Evolutionary conservation across 2,888 invertebrate species (phyloP), one percentile per base, ranked within the genome.

Genomic region (Phrixothrix hirtus): DNA sequence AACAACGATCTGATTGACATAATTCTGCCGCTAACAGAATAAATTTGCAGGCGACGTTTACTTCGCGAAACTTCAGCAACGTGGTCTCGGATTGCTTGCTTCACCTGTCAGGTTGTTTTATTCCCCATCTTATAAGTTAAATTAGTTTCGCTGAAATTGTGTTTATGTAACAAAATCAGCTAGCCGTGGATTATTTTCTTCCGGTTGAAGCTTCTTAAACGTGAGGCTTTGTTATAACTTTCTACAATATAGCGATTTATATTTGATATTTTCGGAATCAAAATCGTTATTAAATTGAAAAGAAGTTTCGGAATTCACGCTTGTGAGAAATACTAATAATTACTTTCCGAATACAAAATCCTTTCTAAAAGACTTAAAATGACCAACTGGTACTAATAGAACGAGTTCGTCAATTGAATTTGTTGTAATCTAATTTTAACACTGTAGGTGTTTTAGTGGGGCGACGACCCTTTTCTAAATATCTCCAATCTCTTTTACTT

Each of bases 71-170:
- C 39, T 35, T 34, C 39, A 39, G 36, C 42, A 35, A 11, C 41
- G 46, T 42, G 52, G 52, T 46, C 39, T 39, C 36, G 42, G 45
- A 52, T 52, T 45, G 51, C 52, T 52, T 41, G 35, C 52, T 35
- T 46, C 46, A 52, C 52, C 52, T 46, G 46, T 52, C 52, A 46
- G 42, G 52, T 52, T 52, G 52, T 46, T 52, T 52, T 52, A 52
- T 52, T 52, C 42, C 46, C 36, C 46, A 42, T 52, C 52, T 52
- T 46, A 52, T 46, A 52, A 52, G 42, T 52, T 52, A 46, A 52
- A 52, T 52, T 52, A 52, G 52, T 52, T 52, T 52, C 32, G 42
- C 35, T 42, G 46, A 42, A 52, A 47, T 45, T 47, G 46, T 52
- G 52, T 46, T 52, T 52, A 46, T 52, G 41, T 42, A 46, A 52